Conservation (phyloP, 1,140 invertebrate species). For the Brachionus koreanus region DNA sequence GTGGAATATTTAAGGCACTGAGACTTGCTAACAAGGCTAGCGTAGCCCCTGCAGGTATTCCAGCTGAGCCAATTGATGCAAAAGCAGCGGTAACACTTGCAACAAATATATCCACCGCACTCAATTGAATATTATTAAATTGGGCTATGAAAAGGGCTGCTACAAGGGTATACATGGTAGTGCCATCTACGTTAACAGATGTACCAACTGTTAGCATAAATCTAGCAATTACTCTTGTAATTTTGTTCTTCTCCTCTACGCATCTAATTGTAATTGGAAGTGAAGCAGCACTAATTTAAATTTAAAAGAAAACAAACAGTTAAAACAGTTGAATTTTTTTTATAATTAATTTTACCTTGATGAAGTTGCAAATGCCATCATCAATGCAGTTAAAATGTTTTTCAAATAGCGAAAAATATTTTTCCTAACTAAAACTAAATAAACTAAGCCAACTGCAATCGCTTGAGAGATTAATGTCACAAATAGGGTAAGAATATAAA, state of each 20-base stretch:
- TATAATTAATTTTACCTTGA: background rate
- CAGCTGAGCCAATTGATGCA: slow-evolving; percentile 92
- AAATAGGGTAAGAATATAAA: slow-evolving; percentile 80
- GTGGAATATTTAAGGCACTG: slow-evolving; percentile 82
- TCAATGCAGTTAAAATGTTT: slow-evolving; percentile 64
- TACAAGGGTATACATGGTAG: slow-evolving; percentile 62
- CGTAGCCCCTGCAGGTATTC: slow-evolving; percentile 78
- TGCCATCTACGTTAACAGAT: slow-evolving; percentile 63
- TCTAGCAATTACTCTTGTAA: slow-evolving; percentile 82
- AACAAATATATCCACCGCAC: slow-evolving; percentile 61
- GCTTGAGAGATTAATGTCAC: slow-evolving; percentile 67
- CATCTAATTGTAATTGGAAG: slow-evolving; percentile 86
- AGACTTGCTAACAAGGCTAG: slow-evolving; percentile 94
- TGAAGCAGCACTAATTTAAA: slow-evolving; percentile 74
- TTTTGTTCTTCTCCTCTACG: slow-evolving; percentile 81
- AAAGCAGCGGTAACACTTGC: slow-evolving; percentile 82
- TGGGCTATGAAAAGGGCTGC: slow-evolving; percentile 71
- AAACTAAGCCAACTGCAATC: slow-evolving; percentile 66
- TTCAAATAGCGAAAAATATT: slow-evolving; percentile 64
- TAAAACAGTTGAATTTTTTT: no score
- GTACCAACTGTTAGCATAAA: slow-evolving; percentile 88
- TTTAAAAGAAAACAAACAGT: no score
- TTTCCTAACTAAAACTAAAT: slow-evolving; percentile 61
- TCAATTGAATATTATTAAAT: slow-evolving; percentile 63
- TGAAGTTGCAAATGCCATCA: slow-evolving; percentile 63